Evolutionary conservation across 2,888 invertebrate genomes (phyloP), one percentile per base, ranked within the genome.

Genomic region (Stramonita haemastoma): DNA sequence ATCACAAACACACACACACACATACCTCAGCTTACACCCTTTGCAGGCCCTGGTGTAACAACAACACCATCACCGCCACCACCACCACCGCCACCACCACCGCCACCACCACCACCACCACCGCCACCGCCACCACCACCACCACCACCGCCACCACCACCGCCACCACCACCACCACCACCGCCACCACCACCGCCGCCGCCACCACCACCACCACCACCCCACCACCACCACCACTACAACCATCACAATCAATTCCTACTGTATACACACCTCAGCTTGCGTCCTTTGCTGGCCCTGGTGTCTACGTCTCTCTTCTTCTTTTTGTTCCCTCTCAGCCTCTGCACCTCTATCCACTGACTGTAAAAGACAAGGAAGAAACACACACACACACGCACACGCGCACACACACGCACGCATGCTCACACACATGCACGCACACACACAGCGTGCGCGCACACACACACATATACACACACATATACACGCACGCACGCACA

Each of bases 31-130:
- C 96, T 98, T 98, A 90, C 99, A 97, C 0, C 99, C 99, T 96
- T 99, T 99, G 11, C 98, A 98, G 0, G 99, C 99, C 95, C 97
- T 97, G 0, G 98, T 98, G 95, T 99, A n/a, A n/a, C n/a, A n/a
- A n/a, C n/a, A n/a, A n/a, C n/a, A n/a, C n/a, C n/a, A n/a, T n/a
- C n/a, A n/a, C 26, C 8, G 6, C 13, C 22, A 77, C 8, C 77
- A 77, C 8, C 29, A 77, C 29, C 8, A 77, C 6, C 8, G 8
- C 6, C 6, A 8, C 22, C 22, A 77, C 22, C 22, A 6, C 77
- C 22, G 77, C n/a, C 77, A 15, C 22, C 15, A 8, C 57, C 8
- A 57, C 1, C 70, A 70, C 26, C 0, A 8, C 70, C 19, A 8
- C 19, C 4, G 70, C 70, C 19, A 70, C 19, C 19, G 26, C 26